Base-by-base conservation (phyloP, 2,113 vertebrate genomes). In the Cacatua alba region DNA sequence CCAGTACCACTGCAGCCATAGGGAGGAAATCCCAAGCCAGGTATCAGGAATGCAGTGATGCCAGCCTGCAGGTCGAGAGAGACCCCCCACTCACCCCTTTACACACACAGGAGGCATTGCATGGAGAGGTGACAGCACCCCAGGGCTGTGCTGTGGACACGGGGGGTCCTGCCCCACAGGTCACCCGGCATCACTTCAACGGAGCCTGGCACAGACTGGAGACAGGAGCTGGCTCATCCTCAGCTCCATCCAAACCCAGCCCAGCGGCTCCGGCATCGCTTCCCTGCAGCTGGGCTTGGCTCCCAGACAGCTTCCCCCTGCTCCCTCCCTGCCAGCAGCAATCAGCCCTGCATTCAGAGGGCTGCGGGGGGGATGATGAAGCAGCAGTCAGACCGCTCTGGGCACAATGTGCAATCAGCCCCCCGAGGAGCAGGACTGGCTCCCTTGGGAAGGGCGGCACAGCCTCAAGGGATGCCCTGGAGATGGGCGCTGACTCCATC, bases 321-420 rank as follows among this genome's bases (percentile, higher is more conserved):
- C 74, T 57, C 69, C 69, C 84, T 57, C 90, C 70, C 79, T 26
- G 59, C 90, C 94, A 94, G 94, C 93, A 80, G 92, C 85, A 96
- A 96, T 96, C 95, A 96, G 95, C 80, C 82, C 72, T 43, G 92
- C 82, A 95, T 97, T 96, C 94, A 97, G 41, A 71, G 86, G 88
- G 76, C 89, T 92, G 91, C 62, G n/a, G 51, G 76, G 86, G 94
- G 31, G 95, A 94, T 91, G 95, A 97, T 95, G 96, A 95, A 92
- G 92, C 94, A 94, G 60, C 83, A 97, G 95, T 90, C 94, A 96
- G 82, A 93, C 88, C 80, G 13, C 91, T 90, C 11, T 2, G 86
- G 96, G 93, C 77, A 95, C 83, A 95, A 91, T 49, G 91, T 67
- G 89, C 94, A 95, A 96, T 95, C 94, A 97, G 87, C 29, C 89